Percentiles rank a stretch among this genome's conserved stretches.
These are phyloP conservation scores for Brienomyrus longianalis DNA, from an alignment of 2,113 vertebrate genomes.

Conservation along the genomic window DNA sequence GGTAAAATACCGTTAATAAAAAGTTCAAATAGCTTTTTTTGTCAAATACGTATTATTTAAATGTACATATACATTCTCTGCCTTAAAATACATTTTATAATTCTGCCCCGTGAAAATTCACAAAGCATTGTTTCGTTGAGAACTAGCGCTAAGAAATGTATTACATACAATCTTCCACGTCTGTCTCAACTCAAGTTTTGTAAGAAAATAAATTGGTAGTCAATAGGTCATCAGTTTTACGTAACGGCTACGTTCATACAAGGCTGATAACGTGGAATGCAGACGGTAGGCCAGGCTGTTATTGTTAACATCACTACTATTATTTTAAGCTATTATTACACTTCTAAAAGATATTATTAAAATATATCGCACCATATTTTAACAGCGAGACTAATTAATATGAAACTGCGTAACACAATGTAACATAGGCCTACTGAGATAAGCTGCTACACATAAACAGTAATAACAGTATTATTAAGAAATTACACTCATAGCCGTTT, in stretches of 20 bases:
- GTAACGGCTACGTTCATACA: neutral
- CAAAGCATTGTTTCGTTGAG: neutral
- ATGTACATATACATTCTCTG: neutral
- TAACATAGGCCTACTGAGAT: neutral
- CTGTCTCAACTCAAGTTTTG: neutral
- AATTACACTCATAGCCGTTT: neutral
- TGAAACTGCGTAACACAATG: neutral
- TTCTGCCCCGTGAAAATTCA: neutral
- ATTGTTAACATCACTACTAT: neutral
- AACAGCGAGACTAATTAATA: neutral
- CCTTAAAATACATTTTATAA: neutral
- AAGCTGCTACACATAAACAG: neutral
- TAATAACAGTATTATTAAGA: neutral
- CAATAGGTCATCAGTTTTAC: neutral
- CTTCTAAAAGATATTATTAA: neutral
- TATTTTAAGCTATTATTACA: neutral
- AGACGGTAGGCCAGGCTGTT: neutral
- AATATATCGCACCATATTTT: neutral
- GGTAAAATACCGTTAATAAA: neutral
- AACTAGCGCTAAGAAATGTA: neutral
- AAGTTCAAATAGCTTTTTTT: neutral
- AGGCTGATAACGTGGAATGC: neutral
- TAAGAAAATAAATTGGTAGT: neutral
- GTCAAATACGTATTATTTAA: neutral
- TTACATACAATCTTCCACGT: neutral